Evolutionary conservation across 2,113 vertebrate species (phyloP).

Genomic region (Apistogramma diplotaenia): DNA sequence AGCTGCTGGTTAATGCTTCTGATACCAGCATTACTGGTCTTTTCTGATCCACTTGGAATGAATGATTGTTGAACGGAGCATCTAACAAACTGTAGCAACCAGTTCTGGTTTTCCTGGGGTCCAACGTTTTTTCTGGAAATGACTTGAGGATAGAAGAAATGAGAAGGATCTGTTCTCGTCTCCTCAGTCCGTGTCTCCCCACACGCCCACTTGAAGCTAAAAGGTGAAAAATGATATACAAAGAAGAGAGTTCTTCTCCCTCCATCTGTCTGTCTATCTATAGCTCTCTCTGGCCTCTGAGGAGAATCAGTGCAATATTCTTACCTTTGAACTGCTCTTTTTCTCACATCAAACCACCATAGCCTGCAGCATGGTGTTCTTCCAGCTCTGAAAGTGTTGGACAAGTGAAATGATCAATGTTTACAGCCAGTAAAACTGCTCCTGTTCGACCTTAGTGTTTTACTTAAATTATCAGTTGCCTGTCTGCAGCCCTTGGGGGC

Average conservation of each 20-base stretch:
- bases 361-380: slow-evolving; percentile 40
- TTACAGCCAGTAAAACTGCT: slow-evolving; percentile 47
- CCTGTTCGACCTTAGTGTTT: slow-evolving; percentile 51
- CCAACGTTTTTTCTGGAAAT: background rate
- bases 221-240: slow-evolving; percentile 17
- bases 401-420: slow-evolving; percentile 66
- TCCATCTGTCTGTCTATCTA: slow-evolving; percentile 17
- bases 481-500: slow-evolving; percentile 11
- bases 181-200: background rate
- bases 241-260: background rate
- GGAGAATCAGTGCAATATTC: slow-evolving; percentile 54
- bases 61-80: background rate
- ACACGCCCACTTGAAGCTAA: slow-evolving; percentile 9
- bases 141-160: background rate
- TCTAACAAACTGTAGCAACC: background rate
- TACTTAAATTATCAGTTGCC: slow-evolving; percentile 51
- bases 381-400: slow-evolving; percentile 42
- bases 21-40: too few relatives aligned
- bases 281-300: slow-evolving; percentile 7
- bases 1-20: background rate
- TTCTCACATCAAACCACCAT: slow-evolving; percentile 52
- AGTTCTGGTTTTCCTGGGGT: background rate
- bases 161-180: background rate
- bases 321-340: slow-evolving; percentile 64
- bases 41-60: background rate